Evolutionary conservation across 1,140 invertebrate genomes (phyloP), one percentile per base, ranked within the genome.

Genomic region (Colletes latitarsis): DNA sequence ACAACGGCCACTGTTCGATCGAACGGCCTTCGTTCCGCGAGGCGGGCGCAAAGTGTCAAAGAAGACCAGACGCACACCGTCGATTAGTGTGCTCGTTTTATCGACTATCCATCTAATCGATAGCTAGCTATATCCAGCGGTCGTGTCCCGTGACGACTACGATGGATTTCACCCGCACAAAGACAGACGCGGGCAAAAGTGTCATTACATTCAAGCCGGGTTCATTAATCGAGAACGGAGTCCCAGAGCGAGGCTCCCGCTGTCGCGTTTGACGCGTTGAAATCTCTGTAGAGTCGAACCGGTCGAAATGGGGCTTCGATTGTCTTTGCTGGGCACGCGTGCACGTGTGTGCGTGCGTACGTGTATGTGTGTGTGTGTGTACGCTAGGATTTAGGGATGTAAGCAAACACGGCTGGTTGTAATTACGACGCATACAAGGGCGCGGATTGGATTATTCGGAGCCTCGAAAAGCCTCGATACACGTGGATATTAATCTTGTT

Each of bases 91-190:
- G 52, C 43, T 19, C 41, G 80, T n/a, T 64, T 69, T 77, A 77
- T 81, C 79, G 79, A 76, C 9, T 58, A 5, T 62, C 46, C 39
- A 49, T 52, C 43, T 49, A 60, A 81, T 81, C 74, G 72, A 81
- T 81, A 19, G 14, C 21, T 1, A 49, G 10, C 6, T 57, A 52
- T 64, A 53, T 55, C 17, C 77, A n/a, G 30, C 21, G 10, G 41
- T 0, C 46, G 12, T 66, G 70, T 58, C 12, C 17, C 19, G 60
- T 15, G 8, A 15, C 69, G 21, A 1, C 72, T 10, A 0, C 46
- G 76, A 72, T 78, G 46, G 60, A 78, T 78, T 70, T 55, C 39
- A 10, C 39, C 46, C 57, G 46, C 46, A 21, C 46, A 19, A 60
- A 63, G 57, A 46, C 46, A 12, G 6, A 52, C 58, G 67, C 17